These are phyloP conservation scores for Odontomachus brunneus DNA, from an alignment of 1,140 invertebrate genomes.

Conservation along the genomic window DNA sequence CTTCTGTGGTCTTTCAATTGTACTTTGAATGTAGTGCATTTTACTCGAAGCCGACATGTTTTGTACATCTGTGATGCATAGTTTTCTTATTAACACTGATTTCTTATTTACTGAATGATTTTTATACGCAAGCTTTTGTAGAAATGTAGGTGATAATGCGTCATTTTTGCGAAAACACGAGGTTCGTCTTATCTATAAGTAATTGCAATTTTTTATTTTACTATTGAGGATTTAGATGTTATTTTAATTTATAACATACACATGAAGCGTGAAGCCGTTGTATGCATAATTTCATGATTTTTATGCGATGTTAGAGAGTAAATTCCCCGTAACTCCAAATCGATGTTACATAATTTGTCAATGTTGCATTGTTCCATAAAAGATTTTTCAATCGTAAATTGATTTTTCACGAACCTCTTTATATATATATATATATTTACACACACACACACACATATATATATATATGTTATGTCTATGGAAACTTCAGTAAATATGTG, in stretches of 20 bases:
- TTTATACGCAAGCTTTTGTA: neutral
- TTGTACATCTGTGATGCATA: neutral
- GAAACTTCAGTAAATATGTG: neutral
- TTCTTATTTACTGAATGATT: slow-evolving; percentile 1
- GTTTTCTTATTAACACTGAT: slow-evolving; percentile 20
- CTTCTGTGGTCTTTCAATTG: neutral
- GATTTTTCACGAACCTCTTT: neutral
- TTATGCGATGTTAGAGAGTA: neutral
- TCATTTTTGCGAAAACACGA: neutral
- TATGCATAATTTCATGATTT: neutral
- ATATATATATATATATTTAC: neutral
- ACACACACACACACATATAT: no score
- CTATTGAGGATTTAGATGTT: neutral
- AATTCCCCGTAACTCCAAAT: neutral
- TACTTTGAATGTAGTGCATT: no score
- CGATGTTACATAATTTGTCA: neutral
- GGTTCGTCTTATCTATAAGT: neutral
- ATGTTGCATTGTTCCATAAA: neutral
- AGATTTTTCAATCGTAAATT: neutral
- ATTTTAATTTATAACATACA: slow-evolving; percentile 1
- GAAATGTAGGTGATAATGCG: neutral
- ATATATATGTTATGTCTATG: no score
- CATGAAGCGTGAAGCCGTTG: neutral
- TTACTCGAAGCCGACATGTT: neutral
- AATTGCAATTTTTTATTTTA: slow-evolving; percentile 2